These are phyloP conservation scores for Chiridota heheva DNA, from an alignment of 35 echinoderm and acorn worm species.

Conservation along the genomic window DNA sequence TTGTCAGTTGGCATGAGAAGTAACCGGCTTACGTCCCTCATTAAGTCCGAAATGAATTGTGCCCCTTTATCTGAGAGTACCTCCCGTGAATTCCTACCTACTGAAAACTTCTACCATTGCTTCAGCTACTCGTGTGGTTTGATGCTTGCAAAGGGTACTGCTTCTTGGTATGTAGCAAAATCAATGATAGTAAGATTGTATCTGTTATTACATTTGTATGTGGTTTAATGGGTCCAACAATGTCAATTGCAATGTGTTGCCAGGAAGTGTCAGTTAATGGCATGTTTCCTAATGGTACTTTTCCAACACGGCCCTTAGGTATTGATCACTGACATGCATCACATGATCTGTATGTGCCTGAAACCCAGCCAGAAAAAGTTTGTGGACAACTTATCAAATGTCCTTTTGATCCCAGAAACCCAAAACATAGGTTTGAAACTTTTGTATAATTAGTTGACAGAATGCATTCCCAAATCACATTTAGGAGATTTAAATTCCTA, in stretches of 20 bases:
- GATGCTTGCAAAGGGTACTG: conserved; percentile 31
- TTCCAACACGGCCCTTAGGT: conserved; percentile 33
- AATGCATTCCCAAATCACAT: neutral
- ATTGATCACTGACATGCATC: conserved; percentile 52
- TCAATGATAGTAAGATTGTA: neutral
- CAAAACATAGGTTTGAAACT: conserved; percentile 27
- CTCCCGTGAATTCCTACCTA: neutral
- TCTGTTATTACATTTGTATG: neutral
- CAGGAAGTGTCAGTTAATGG: conserved; percentile 37
- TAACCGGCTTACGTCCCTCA: conserved; percentile 30
- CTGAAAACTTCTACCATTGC: conserved; percentile 28
- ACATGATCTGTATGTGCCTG: conserved; percentile 42
- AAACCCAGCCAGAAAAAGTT: conserved; percentile 46
- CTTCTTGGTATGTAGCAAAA: conserved; percentile 30
- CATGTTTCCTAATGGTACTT: conserved; percentile 52
- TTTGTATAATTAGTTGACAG: neutral
- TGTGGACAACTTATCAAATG: neutral
- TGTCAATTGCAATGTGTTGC: too few species aligned
- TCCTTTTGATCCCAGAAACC: conserved; percentile 44
- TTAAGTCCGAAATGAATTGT: conserved; percentile 31
- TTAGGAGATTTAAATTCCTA: neutral
- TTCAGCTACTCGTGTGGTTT: conserved; percentile 28
- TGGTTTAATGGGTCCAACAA: too few species aligned
- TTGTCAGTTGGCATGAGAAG: conserved; percentile 33
- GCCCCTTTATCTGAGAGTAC: conserved; percentile 30